Evolutionary conservation across 2,113 vertebrate genomes (phyloP), one percentile per base, ranked within the genome.

Genomic region (Nothocercus nigrocapillus): DNA sequence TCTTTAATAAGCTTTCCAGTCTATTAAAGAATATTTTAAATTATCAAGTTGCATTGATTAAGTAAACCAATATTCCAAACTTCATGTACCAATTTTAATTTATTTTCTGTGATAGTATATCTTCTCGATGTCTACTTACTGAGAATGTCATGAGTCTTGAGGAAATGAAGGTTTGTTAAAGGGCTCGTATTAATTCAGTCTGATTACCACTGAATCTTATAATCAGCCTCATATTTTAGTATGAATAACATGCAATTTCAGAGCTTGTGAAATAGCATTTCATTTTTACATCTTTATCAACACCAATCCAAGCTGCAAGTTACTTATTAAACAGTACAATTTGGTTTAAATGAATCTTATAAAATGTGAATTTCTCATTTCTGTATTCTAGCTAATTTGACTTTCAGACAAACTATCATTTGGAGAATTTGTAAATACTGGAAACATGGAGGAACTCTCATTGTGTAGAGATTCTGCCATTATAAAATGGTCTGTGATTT

Each of bases 171-270:
- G 62, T 97, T 96, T 97, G 77, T 96, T 97, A 97, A 94, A 97
- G 85, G 84, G 88, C 56, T 94, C 19, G 91, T 97, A 98, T 98
- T 98, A 98, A 98, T 98, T 98, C 93, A 97, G 84, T 93, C 96
- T 98, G 97, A 97, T 97, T 97, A 96, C 82, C 85, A 95, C 34
- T 97, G 95, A 97, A 95, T 96, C 90, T 97, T 97, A 97, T 95
- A 97, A 98, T 98, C 97, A 97, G 97, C 73, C 84, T 98, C 96
- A 94, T 97, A 97, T 97, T 97, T 98, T 95, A 96, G 72, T 75
- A 90, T 96, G 92, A 97, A 97, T 97, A 97, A 95, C 96, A 95
- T 96, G 79, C 84, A 97, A 85, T 97, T 98, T 98, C 90, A 81
- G 67, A 96, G 78, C 91, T 90, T 95, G 40, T 54, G 70, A 96